phyloP scores from a whole-genome alignment of 2,113 vertebrate species.

The Fregata magnificens region DNA sequence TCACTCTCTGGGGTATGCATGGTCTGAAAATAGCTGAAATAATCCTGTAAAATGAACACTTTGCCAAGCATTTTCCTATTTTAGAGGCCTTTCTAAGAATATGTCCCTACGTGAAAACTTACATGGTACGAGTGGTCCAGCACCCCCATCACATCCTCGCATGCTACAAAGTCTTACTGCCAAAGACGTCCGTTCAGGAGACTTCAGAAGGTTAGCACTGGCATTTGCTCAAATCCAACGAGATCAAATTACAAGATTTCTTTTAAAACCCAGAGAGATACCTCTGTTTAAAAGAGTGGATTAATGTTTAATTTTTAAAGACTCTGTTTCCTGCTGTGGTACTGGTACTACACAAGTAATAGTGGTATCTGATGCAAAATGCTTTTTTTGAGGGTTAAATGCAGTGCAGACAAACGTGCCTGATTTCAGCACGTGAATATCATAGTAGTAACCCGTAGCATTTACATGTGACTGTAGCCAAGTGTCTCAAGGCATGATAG shows the following conservation, averaged over 20 bases:
- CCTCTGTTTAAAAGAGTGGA: background rate
- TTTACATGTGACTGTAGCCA: background rate
- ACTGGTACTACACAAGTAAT: background rate
- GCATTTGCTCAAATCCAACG: background rate
- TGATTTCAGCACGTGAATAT: background rate
- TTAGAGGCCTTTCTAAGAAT: slow-evolving; percentile 17
- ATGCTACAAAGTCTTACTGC: background rate
- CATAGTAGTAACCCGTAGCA: background rate
- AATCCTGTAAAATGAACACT: background rate
- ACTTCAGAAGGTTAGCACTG: background rate
- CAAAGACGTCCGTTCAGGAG: background rate
- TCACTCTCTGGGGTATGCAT: background rate
- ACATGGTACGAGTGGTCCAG: background rate
- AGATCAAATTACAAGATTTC: background rate
- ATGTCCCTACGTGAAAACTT: background rate
- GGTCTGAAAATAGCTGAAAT: slow-evolving; percentile 30
- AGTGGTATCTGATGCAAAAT: rapidly evolving
- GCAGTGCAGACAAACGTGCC: background rate
- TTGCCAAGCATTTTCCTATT: background rate
- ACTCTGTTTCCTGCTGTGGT: background rate
- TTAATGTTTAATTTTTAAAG: background rate
- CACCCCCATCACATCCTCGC: background rate
- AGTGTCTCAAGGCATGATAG: background rate
- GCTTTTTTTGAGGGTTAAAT: background rate
- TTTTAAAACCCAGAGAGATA: background rate